A percentile compares a stretch with the other conserved stretches of the same genome.
phyloP scores from a whole-genome alignment of 2,113 vertebrate genomes.

The Suricata suricatta region DNA sequence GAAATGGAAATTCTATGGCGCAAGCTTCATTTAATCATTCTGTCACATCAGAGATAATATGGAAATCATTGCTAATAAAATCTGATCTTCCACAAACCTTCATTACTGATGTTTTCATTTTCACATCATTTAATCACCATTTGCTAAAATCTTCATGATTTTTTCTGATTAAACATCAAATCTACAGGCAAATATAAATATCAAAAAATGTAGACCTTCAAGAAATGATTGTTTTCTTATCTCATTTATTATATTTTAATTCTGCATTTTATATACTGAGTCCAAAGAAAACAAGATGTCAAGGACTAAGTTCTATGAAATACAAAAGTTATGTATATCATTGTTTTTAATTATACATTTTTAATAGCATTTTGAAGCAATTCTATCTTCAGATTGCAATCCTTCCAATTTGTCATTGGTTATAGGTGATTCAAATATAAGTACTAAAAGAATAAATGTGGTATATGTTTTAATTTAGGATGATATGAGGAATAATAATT shows the following conservation, averaged over 20 bases:
- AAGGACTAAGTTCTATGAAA: not conserved
- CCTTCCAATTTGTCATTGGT: not conserved
- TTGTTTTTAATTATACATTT: not conserved
- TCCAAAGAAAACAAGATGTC: not conserved
- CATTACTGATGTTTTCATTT: constrained; percentile 52
- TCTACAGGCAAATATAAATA: constrained; percentile 29
- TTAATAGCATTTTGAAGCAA: not conserved
- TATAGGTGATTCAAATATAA: not conserved
- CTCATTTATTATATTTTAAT: not conserved
- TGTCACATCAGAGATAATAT: constrained; percentile 42
- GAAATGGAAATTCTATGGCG: constrained; percentile 7
- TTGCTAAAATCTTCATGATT: constrained; percentile 28
- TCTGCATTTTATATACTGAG: not conserved
- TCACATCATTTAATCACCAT: constrained; percentile 48
- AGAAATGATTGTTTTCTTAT: constrained; percentile 17
- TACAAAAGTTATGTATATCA: not conserved
- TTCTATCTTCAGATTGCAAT: not conserved
- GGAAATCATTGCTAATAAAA: constrained; percentile 47
- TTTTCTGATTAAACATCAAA: constrained; percentile 51
- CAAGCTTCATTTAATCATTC: constrained; percentile 9
- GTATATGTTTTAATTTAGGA: not conserved
- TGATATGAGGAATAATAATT: not conserved
- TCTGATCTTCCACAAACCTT: constrained; percentile 39
- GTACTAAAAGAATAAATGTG: not conserved
- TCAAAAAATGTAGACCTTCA: constrained; percentile 33